These are phyloP conservation scores for Zenarchopterus dispar DNA, from an alignment of 2,797 vertebrate species.

Conservation along the genomic window DNA sequence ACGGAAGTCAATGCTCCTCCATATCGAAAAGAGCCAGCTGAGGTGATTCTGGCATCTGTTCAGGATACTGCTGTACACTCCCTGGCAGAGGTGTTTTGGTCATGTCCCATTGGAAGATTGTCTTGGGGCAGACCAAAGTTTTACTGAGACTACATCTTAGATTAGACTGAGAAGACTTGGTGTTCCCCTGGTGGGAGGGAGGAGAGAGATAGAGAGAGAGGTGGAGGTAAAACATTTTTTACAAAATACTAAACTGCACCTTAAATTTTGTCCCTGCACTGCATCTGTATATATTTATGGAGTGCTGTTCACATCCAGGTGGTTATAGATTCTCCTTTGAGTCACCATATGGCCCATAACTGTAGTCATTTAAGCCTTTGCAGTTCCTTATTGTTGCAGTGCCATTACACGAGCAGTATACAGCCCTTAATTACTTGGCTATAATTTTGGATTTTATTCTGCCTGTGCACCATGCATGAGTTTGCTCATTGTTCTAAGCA, in stretches of 20 bases:
- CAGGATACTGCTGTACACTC: too few species aligned
- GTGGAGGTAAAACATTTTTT: not conserved
- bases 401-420: constrained; percentile 22
- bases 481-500: constrained; percentile 13
- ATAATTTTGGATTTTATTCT: constrained; percentile 20
- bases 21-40: too few species aligned
- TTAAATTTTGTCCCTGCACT: constrained; percentile 1
- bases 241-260: not conserved
- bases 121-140: too few species aligned
- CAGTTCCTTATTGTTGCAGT: constrained; percentile 27
- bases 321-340: constrained; percentile 18
- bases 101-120: too few species aligned
- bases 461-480: not conserved
- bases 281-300: constrained; percentile 16
- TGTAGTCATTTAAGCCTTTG: constrained; percentile 22
- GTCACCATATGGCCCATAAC: constrained; percentile 35
- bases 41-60: too few species aligned
- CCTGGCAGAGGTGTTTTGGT: too few species aligned
- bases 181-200: too few species aligned
- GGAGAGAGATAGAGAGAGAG: too few species aligned
- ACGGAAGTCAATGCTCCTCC: too few species aligned
- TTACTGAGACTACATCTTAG: too few species aligned
- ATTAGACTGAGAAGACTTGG: too few species aligned
- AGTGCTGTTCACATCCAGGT: constrained; percentile 12
- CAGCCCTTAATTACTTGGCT: constrained; percentile 9